Base-by-base conservation (phyloP, 1,140 invertebrate genomes). In the Bombyx mori region DNA sequence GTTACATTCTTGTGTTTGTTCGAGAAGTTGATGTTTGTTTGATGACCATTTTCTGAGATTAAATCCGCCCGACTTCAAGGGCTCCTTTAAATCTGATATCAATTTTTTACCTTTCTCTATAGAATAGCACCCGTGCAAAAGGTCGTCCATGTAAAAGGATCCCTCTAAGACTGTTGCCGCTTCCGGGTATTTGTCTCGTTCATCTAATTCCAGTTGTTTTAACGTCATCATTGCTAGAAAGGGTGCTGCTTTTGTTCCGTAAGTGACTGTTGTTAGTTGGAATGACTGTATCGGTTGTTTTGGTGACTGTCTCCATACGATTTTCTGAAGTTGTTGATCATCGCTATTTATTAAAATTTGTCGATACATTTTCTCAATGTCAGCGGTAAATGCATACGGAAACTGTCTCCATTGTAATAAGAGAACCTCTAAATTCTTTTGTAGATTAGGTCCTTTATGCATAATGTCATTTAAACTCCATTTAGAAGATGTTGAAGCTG, bases 311-410 rank as follows among this genome's bases (percentile, higher is more conserved):
- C 12, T 18, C 12, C 12, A 18, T 18, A 18, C 12, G 12, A 18
- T 18, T 18, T 18, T 18, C 12, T 18, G 12, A 18, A 18, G 12
- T 18, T 18, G 12, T 18, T 18, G 12, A 18, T 18, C 12, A 8
- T 53, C n/a, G n/a, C 56, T 8, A 48, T 58, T 6, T 12, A 65
- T 8, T 22, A 55, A 22, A 26, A 65, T 65, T 46, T 52, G 43
- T 7, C 63, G 42, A 54, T 62, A 79, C 76, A 81, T 79, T 57
- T 71, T 75, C 49, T 69, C 66, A 9, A 74, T 71, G 50, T 74
- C 71, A 6, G 68, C 63, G 3, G 64, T 69, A 47, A 60, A 69
- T 6, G 52, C 73, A 57, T 43, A 63, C 9, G 56, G 50, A 55
- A 67, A 70, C 46, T 68, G 60, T 53, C 73, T 69, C 69, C 70